Evolutionary conservation across 2,113 vertebrate genomes (phyloP).

Genomic region (Oriolus oriolus): DNA sequence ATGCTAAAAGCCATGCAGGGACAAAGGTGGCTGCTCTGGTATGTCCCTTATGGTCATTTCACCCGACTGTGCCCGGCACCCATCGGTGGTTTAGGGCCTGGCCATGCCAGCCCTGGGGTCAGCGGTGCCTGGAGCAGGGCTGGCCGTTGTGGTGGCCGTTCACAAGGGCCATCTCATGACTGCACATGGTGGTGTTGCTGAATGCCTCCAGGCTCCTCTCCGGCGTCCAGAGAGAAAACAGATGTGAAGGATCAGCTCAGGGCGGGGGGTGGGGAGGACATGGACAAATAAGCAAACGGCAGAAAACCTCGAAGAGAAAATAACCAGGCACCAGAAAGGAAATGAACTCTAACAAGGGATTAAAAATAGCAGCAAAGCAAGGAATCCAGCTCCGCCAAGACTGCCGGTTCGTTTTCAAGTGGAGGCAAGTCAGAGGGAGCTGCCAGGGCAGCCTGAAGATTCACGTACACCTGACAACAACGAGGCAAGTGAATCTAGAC

Average conservation of each 20-base stretch:
- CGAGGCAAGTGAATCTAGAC: background rate
- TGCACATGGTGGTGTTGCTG: background rate
- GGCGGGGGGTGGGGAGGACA: background rate
- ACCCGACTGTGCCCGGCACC: background rate
- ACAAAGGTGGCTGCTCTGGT: background rate
- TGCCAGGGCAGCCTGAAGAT: background rate
- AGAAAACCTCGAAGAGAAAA: constrained; percentile 50
- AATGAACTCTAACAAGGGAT: constrained; percentile 38
- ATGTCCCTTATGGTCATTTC: fast-evolving
- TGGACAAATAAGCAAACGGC: constrained; percentile 41
- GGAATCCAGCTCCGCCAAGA: background rate
- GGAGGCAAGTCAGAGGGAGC: background rate
- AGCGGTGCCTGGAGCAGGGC: background rate
- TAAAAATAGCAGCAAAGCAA: constrained; percentile 49
- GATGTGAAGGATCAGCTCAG: background rate
- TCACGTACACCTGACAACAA: background rate
- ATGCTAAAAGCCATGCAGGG: background rate
- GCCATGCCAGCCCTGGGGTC: fast-evolving
- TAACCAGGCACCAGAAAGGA: constrained; percentile 62
- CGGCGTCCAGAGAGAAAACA: background rate
- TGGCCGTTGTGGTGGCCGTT: fast-evolving
- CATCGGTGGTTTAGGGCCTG: fast-evolving
- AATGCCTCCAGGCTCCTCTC: background rate
- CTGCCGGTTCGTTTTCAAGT: background rate
- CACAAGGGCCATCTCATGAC: constrained; percentile 2